These are phyloP conservation scores for Plusia festucae DNA, from an alignment of 2,888 invertebrate genomes.

Conservation along the genomic window DNA sequence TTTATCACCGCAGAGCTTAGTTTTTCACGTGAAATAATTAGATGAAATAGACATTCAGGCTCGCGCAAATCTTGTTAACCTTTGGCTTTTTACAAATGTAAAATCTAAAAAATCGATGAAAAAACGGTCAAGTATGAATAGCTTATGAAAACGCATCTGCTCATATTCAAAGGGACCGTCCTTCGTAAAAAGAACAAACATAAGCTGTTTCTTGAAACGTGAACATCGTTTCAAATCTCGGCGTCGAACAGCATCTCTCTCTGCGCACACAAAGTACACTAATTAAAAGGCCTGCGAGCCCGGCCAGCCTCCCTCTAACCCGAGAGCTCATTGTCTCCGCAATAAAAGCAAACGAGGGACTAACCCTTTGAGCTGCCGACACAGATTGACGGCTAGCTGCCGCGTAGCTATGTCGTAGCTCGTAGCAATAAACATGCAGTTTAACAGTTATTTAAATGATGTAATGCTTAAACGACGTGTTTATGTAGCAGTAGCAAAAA, in stretches of 20 bases:
- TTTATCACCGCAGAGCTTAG: neutral
- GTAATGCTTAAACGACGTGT: too few species aligned
- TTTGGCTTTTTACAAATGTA: neutral
- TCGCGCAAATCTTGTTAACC: neutral
- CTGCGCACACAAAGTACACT: conserved; percentile 19
- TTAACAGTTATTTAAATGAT: too few species aligned
- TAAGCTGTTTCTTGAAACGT: neutral
- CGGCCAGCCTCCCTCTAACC: conserved; percentile 5
- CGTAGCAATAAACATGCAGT: neutral
- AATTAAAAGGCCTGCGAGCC: conserved; percentile 23
- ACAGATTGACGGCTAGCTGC: conserved; percentile 1
- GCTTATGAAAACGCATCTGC: neutral
- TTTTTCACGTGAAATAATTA: neutral
- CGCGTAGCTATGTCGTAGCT: conserved; percentile 6
- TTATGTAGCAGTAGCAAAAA: too few species aligned
- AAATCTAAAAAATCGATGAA: too few species aligned
- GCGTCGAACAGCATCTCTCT: conserved; percentile 8
- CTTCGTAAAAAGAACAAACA: neutral
- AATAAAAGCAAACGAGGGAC: conserved; percentile 11
- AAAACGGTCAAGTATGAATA: neutral
- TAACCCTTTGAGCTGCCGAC: conserved; percentile 29
- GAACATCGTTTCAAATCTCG: neutral
- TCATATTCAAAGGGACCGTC: neutral
- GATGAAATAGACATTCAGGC: neutral
- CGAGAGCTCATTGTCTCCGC: conserved; percentile 34